Conservation (phyloP, 1,140 invertebrate genomes). For the Berghia stephanieae region DNA sequence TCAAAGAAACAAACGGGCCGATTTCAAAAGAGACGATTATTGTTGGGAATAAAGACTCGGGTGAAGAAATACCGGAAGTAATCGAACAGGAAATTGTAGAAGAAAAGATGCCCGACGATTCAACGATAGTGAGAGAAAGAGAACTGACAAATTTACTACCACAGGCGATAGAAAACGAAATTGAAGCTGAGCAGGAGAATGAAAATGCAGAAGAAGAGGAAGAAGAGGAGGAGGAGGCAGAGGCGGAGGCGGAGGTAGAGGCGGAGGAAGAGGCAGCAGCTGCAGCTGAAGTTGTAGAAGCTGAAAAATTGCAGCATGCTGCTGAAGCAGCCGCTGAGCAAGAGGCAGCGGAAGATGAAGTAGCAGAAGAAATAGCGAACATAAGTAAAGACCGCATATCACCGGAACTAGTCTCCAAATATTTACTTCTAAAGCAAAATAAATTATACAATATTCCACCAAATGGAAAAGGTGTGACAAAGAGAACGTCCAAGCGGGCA, state of each 20-base stretch:
- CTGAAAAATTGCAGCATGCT: too few species aligned
- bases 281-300: slow-evolving; percentile 15
- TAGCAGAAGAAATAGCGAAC: too few species aligned
- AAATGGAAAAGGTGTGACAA: not conserved
- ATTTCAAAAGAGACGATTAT: slow-evolving; percentile 11
- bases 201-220: too few species aligned
- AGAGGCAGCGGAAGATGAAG: too few species aligned
- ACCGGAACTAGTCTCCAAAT: too few species aligned
- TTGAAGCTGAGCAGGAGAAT: not conserved
- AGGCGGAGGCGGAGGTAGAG: not conserved
- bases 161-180: too few species aligned
- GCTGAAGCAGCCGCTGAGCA: too few species aligned
- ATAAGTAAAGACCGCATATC: too few species aligned
- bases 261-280: not conserved
- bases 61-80: not conserved
- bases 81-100: not conserved
- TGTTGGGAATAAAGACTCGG: not conserved
- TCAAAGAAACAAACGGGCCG: not conserved
- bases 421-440: too few species aligned
- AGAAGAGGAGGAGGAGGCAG: not conserved
- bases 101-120: not conserved
- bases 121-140: not conserved
- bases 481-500: slow-evolving; percentile 24
- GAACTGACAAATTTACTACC: too few species aligned
- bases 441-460: too few species aligned